Evolutionary conservation across 2,113 vertebrate species (phyloP).

Genomic region (Oryzias melastigma): DNA sequence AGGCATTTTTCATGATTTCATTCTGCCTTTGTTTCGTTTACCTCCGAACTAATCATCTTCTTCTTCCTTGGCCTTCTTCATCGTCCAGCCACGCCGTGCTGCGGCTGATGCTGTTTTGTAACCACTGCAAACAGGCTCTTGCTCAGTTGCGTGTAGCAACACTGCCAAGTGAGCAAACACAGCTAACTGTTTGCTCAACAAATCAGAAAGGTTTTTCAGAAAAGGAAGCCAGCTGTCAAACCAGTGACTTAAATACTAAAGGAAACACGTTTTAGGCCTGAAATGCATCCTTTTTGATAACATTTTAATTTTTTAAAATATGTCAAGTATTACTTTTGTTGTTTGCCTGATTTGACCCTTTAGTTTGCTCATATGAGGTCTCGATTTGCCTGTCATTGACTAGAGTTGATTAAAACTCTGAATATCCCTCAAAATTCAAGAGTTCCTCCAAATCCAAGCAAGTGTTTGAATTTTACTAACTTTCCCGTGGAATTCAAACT

Average conservation of each 20-base stretch:
- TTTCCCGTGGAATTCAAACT: constrained; percentile 17
- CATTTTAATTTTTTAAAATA: constrained; percentile 1
- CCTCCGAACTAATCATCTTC: background rate
- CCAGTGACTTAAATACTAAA: background rate
- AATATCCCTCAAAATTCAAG: constrained; percentile 17
- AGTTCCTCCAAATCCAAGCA: constrained; percentile 1
- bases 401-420: constrained; percentile 2
- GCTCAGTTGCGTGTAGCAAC: background rate
- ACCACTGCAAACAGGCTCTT: background rate
- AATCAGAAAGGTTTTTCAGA: constrained; percentile 8
- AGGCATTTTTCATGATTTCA: background rate
- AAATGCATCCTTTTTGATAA: background rate
- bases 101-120: constrained; percentile 4
- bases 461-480: constrained; percentile 4
- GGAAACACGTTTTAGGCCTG: constrained; percentile 1
- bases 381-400: constrained; percentile 7
- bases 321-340: background rate
- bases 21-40: background rate
- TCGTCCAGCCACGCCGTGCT: background rate
- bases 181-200: background rate
- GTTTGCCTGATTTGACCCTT: constrained; percentile 4
- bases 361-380: background rate
- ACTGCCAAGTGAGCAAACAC: background rate
- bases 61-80: background rate
- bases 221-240: background rate